Evolutionary conservation across 2,797 vertebrate genomes (phyloP).

Genomic region (Buceros bicornis): DNA sequence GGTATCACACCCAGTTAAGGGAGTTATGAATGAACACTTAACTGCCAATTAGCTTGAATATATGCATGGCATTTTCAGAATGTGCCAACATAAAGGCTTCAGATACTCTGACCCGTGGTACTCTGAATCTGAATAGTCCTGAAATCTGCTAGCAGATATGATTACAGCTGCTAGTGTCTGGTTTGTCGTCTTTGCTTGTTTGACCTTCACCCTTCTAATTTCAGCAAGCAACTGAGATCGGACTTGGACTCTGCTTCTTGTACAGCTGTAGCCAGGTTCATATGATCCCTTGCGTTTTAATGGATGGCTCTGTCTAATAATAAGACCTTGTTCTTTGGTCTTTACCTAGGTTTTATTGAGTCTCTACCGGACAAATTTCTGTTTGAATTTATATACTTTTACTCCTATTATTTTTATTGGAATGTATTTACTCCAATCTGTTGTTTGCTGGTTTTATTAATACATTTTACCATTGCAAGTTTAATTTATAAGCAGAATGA

Average conservation of each 20-base stretch:
- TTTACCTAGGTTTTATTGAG: neutral
- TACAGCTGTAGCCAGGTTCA: slow-evolving; percentile 42
- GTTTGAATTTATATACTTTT: neutral
- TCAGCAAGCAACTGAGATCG: slow-evolving; percentile 45
- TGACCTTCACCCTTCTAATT: slow-evolving; percentile 70
- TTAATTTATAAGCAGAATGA: neutral
- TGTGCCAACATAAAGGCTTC: slow-evolving; percentile 26
- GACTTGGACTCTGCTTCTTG: slow-evolving; percentile 47
- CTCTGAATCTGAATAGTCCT: slow-evolving; percentile 27
- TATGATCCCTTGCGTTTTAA: slow-evolving; percentile 40
- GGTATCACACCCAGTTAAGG: neutral
- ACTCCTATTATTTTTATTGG: neutral
- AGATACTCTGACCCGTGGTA: slow-evolving; percentile 26
- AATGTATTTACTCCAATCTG: neutral
- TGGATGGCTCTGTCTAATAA: neutral
- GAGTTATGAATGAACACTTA: slow-evolving; percentile 13
- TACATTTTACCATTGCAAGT: neutral
- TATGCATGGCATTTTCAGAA: slow-evolving; percentile 24
- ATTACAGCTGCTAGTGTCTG: slow-evolving; percentile 31
- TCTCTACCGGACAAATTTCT: neutral
- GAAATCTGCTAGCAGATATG: slow-evolving; percentile 6
- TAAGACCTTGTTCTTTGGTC: neutral
- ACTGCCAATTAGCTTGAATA: slow-evolving; percentile 12
- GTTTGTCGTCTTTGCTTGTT: slow-evolving; percentile 56
- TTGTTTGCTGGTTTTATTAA: neutral